Base-by-base conservation (phyloP, 2,888 invertebrate species). In the Mythimna albipuncta region DNA sequence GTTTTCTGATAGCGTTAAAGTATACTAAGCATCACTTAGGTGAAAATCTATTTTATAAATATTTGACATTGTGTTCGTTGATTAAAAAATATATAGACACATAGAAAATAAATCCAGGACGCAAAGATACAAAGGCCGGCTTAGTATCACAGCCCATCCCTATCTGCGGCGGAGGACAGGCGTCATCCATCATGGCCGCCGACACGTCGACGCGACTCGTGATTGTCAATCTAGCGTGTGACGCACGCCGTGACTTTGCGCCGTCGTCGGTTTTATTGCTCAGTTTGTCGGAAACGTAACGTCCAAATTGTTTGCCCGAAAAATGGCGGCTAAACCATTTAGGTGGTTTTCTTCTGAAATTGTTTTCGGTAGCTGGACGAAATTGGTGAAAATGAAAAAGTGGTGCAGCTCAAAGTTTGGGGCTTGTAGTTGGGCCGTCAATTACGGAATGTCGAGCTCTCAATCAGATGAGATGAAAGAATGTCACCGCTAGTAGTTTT, bases 161-260 rank as follows among this genome's bases (percentile, higher is more conserved):
- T 86, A 80, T 75, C 80, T 74, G 74, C 62, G 74, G 80, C 74
- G 75, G 72, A 57, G 77, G 85, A 81, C 84, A 75, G 81, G 78
- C 84, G 85, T 84, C 89, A 90, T 91, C 89, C 88, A 91, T 91
- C 92, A 92, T 87, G 88, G 81, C 85, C 70, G 72, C 54, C 78
- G 83, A 81, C 84, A 89, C 84, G 88, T 86, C 88, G 89, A 89
- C 89, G 88, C 87, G 90, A 88, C 88, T 86, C 85, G 85, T 90
- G 93, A 92, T 91, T 91, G 90, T 91, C 91, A 91, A 91, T 91
- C 92, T 91, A 87, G 85, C 87, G 85, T 86, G 87, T 83, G 87
- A 85, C 83, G 85, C 82, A 71, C 86, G 85, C 86, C 87, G 84
- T 86, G 89, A 87, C 89, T 88, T 86, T 82, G 85, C 79, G 69